phyloP scores from a whole-genome alignment of 2,888 invertebrate genomes.

The Anaspis maculata region DNA sequence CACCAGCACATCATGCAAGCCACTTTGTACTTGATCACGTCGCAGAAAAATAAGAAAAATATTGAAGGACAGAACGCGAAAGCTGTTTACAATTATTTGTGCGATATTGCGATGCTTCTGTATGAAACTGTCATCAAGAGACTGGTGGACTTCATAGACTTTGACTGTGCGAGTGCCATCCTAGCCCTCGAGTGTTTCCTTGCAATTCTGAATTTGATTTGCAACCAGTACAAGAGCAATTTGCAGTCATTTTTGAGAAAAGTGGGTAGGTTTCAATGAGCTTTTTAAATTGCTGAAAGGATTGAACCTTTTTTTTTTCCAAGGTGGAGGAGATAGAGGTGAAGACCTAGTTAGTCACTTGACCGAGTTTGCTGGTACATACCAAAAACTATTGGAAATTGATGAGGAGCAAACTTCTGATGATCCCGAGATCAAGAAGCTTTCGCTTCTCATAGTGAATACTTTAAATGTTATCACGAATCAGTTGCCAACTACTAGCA shows the following conservation, averaged over 20 bases:
- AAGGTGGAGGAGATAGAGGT: conserved; percentile 12
- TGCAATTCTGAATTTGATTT: conserved; percentile 37
- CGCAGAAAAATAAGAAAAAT: conserved; percentile 35
- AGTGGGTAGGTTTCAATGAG: conserved; percentile 38
- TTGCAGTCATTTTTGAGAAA: conserved; percentile 39
- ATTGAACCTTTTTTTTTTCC: too few species aligned
- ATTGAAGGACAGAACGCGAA: conserved; percentile 30
- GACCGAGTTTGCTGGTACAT: conserved; percentile 27
- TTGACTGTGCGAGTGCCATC: conserved; percentile 49
- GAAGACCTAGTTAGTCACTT: conserved; percentile 20
- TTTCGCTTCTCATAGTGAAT: conserved; percentile 27
- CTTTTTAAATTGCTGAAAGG: too few species aligned
- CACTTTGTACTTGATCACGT: conserved; percentile 39
- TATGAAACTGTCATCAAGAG: conserved; percentile 43
- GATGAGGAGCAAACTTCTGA: conserved; percentile 30
- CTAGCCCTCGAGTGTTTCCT: conserved; percentile 54
- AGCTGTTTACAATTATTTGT: conserved; percentile 31
- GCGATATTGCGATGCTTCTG: conserved; percentile 37
- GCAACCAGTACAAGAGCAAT: conserved; percentile 33
- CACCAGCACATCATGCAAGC: conserved; percentile 50
- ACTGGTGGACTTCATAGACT: conserved; percentile 48
- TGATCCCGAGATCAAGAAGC: conserved; percentile 35
- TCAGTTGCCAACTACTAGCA: conserved; percentile 25
- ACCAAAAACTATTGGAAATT: conserved; percentile 33
- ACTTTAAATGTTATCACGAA: conserved; percentile 26